A percentile compares a stretch with the other conserved stretches of the same genome.
phyloP scores from a whole-genome alignment of 2,797 vertebrate species.

The Propithecus perrieri region DNA sequence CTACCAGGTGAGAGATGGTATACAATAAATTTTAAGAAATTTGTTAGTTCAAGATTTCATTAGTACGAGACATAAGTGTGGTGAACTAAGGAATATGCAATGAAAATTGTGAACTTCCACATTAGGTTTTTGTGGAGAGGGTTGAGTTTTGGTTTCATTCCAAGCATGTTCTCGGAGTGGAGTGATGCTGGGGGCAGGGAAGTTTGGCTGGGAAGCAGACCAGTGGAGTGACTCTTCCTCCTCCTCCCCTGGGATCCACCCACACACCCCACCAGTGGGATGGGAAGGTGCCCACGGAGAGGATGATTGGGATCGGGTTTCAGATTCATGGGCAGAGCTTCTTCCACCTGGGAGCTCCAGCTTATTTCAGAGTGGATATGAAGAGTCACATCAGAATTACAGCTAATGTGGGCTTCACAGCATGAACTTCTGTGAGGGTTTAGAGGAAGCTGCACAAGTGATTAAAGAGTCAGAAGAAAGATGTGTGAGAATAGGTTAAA shows the following conservation, averaged over 20 bases:
- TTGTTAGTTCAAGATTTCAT: not conserved
- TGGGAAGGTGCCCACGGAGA: not conserved
- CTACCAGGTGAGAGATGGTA: not conserved
- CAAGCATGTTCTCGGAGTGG: not conserved
- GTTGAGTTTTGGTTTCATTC: not conserved
- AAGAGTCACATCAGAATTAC: not conserved
- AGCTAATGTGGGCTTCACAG: not conserved
- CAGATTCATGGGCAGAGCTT: not conserved
- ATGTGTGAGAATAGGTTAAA: not conserved
- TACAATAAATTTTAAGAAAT: not conserved
- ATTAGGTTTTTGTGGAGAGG: not conserved
- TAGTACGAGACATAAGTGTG: not conserved
- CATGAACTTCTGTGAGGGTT: not conserved
- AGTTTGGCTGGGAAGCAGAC: not conserved
- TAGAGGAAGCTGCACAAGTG: not conserved
- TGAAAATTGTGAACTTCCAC: not conserved
- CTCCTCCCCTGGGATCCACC: not conserved
- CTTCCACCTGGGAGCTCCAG: not conserved
- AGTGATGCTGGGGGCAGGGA: not conserved
- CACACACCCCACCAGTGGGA: accelerated
- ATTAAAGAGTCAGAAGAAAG: not conserved
- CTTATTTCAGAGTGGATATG: not conserved
- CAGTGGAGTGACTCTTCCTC: not conserved
- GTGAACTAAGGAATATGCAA: not conserved
- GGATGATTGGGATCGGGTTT: not conserved